Percentiles rank a stretch among this genome's conserved stretches.
Conservation (phyloP, 2,888 invertebrate species). For the Philhelius pedissequus region DNA sequence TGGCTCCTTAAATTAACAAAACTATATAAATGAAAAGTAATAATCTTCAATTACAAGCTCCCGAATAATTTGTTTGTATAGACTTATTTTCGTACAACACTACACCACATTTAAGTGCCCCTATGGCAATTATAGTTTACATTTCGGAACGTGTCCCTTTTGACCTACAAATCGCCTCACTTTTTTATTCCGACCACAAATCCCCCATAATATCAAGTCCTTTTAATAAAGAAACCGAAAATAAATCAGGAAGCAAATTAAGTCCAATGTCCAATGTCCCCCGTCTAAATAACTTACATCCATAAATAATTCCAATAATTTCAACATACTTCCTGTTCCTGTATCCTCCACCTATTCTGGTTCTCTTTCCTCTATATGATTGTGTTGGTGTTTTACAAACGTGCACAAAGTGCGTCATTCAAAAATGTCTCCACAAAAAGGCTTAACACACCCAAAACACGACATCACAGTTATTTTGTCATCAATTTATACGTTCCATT, state of each 20-base stretch:
- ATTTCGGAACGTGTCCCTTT: no score
- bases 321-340: not conserved
- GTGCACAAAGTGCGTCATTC: not conserved
- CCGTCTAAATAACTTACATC: not conserved
- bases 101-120: no score
- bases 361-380: no score
- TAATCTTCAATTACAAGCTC: no score
- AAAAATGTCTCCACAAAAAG: not conserved
- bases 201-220: not conserved
- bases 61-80: no score
- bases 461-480: not conserved
- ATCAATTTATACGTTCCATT: not conserved
- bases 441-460: not conserved
- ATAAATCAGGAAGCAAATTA: not conserved
- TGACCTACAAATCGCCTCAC: no score
- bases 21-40: no score
- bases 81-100: no score
- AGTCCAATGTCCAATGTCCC: not conserved
- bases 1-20: no score
- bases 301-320: not conserved
- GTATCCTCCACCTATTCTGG: no score
- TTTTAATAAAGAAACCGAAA: not conserved
- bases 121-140: no score
- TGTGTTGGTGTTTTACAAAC: not conserved
- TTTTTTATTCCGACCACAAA: no score